Base-by-base conservation (phyloP, 2,797 vertebrate genomes). In the Coregonus sp. region DNA sequence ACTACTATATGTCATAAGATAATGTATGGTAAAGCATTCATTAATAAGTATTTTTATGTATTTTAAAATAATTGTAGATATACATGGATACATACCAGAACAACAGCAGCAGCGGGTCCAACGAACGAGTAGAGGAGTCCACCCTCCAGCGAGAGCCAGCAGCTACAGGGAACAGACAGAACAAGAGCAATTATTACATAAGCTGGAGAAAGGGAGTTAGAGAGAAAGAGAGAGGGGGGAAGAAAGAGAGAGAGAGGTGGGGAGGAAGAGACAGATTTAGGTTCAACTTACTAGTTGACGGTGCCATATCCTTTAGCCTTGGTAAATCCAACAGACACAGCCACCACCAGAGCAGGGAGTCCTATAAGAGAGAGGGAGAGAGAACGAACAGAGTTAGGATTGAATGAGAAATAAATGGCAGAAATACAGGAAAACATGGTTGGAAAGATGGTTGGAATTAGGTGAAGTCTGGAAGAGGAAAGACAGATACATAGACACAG, bases 291-390 rank as follows among this genome's bases (percentile, higher is more conserved):
- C 98, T 99, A 99, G 95, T 95, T 98, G 80, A 96, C 91, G 0
- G 97, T 99, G 91, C 98, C 97, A 0, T 99, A 99, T 67, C 98
- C 98, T 85, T 96, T 97, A 80, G 98, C 97, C 90, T 99, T 99
- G 31, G 98, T 99, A 91, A 99, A 99, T 75, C 98, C 98, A 75
- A 99, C 97, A 0, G 98, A 98, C 73, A 99, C 95, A 68, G 97
- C 98, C 76, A 99, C 98, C 1, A 99, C 97, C 90, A 99, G 91
- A 0, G 98, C 98, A 0, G 98, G 98, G 59, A 99, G 94, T 51
- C 98, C 96, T 98, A 72, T 16, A 87, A 85, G 33, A 29, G 29
- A 68, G 71, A 51, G 76, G 75, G 11, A 12, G 61, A 66, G 18
- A 1, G 11, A 4, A 31, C 37, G 56, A 73, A 3, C 52, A 72